Conservation (phyloP, 2,888 invertebrate genomes). For the Tenthredo distinguenda region DNA sequence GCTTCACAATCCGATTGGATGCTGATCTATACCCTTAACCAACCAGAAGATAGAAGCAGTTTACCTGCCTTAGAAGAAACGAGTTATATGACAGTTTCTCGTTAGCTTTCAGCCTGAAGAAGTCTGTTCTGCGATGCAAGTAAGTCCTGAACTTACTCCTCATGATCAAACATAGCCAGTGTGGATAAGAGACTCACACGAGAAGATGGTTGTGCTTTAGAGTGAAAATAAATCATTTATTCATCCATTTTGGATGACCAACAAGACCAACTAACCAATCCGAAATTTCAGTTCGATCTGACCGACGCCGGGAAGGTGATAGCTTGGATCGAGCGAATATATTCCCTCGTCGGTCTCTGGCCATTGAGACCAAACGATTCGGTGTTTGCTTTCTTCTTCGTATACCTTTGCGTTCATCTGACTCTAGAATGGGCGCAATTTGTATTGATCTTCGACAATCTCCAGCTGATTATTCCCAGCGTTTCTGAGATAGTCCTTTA, state of each 20-base stretch:
- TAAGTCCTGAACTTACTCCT: neutral
- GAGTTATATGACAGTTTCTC: neutral
- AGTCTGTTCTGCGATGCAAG: neutral
- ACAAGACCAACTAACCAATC: neutral
- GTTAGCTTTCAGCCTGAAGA: neutral
- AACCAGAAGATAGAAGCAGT: neutral
- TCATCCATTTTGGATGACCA: neutral
- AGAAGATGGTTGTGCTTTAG: neutral
- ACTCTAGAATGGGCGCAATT: no score
- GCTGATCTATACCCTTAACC: neutral
- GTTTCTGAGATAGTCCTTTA: no score
- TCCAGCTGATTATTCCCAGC: no score
- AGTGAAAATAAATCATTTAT: neutral
- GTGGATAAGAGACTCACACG: neutral
- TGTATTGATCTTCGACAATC: no score
- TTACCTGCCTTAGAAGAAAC: no score
- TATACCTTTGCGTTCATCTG: no score
- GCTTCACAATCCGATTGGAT: neutral
- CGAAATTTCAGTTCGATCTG: neutral
- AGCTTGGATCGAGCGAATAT: no score
- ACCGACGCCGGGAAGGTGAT: no score
- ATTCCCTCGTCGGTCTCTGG: no score
- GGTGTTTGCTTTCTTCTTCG: no score
- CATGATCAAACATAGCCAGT: neutral
- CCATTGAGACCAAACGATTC: no score